These are phyloP conservation scores for Empis stercorea DNA, from an alignment of 2,888 invertebrate genomes.

Conservation along the genomic window DNA sequence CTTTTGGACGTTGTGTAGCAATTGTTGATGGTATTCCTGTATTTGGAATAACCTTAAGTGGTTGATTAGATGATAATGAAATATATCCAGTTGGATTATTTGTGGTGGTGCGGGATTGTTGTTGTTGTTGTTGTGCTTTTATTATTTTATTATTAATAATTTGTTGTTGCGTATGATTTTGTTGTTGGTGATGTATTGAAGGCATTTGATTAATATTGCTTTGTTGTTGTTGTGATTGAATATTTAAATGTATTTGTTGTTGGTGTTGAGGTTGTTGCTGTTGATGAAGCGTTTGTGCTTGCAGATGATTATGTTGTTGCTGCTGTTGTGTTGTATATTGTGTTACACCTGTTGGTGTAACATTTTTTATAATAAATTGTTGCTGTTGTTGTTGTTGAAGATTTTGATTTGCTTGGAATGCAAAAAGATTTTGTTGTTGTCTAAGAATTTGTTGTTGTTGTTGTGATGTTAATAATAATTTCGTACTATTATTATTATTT, in stretches of 20 bases:
- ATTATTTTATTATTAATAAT: constrained; percentile 7
- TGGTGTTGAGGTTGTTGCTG: constrained; percentile 14
- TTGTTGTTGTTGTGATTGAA: constrained; percentile 11
- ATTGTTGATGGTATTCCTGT: constrained; percentile 31
- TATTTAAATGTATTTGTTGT: constrained; percentile 10
- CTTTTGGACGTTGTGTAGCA: constrained; percentile 32
- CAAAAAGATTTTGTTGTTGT: constrained; percentile 6
- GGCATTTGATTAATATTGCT: constrained; percentile 16
- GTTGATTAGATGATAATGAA: constrained; percentile 40
- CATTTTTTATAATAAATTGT: constrained; percentile 13
- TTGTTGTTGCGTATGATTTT: constrained; percentile 20
- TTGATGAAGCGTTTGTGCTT: constrained; percentile 14
- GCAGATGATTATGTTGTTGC: constrained; percentile 14
- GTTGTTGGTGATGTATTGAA: constrained; percentile 21
- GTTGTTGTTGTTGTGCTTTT: constrained; percentile 16
- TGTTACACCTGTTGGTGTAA: constrained; percentile 14
- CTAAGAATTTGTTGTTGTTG: constrained; percentile 16
- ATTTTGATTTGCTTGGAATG: constrained; percentile 3
- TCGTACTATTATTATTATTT: neutral
- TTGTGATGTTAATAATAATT: constrained; percentile 4
- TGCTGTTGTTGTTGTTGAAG: constrained; percentile 18
- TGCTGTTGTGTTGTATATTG: neutral
- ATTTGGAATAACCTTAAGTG: constrained; percentile 33
- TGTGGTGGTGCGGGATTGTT: neutral
- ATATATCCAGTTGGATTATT: constrained; percentile 15